Percentiles rank a stretch among this genome's conserved stretches.
Conservation (phyloP, 2,888 invertebrate genomes). For the Tetramorium bicarinatum region DNA sequence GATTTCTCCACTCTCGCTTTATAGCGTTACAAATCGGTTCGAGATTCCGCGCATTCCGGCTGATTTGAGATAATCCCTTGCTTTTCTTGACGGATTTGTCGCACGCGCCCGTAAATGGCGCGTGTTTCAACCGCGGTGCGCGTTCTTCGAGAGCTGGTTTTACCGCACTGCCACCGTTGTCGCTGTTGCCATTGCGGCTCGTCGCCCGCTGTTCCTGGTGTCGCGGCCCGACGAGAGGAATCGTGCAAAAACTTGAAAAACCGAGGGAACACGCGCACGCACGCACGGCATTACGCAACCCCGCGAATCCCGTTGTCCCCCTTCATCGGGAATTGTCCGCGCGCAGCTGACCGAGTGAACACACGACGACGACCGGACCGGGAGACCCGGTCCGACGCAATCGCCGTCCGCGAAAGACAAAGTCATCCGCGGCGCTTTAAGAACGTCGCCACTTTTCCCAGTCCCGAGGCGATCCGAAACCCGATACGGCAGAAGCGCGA, state of each 20-base stretch:
- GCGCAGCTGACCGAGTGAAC: conserved; percentile 67
- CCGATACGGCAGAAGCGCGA: conserved; percentile 40
- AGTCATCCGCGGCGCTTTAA: conserved; percentile 52
- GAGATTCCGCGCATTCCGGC: conserved; percentile 83
- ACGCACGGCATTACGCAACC: conserved; percentile 72
- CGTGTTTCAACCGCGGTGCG: conserved; percentile 60
- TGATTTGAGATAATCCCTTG: conserved; percentile 83
- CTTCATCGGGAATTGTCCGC: conserved; percentile 61
- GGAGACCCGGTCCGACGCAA: conserved; percentile 60
- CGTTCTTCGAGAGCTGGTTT: conserved; percentile 47
- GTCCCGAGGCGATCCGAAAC: conserved; percentile 26
- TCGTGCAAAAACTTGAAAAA: conserved; percentile 78
- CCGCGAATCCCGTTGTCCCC: conserved; percentile 79
- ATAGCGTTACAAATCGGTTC: conserved; percentile 84
- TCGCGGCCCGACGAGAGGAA: conserved; percentile 62
- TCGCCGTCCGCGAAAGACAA: conserved; percentile 59
- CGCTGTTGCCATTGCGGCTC: conserved; percentile 25
- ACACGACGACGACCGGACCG: conserved; percentile 6
- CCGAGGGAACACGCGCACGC: conserved; percentile 70
- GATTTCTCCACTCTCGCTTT: conserved; percentile 75
- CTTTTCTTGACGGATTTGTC: conserved; percentile 81
- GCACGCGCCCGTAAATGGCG: conserved; percentile 84
- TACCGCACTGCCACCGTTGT: not conserved
- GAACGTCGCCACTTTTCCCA: conserved; percentile 56
- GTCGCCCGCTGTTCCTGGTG: conserved; percentile 44